phyloP scores from a whole-genome alignment of 2,888 invertebrate genomes.

The Eupithecia inturbata region DNA sequence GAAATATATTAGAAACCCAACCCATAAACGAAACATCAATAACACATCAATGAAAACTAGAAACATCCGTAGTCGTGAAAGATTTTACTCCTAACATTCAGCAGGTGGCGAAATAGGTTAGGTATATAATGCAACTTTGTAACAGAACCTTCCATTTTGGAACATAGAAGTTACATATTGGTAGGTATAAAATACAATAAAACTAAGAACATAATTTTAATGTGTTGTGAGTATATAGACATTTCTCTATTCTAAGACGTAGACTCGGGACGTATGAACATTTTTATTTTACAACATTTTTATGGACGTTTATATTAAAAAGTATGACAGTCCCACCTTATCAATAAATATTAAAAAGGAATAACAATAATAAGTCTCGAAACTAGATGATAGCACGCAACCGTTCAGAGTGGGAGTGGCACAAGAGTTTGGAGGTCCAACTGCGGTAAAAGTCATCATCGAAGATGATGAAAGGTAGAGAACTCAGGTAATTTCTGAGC shows the following conservation, averaged over 20 bases:
- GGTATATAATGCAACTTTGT: neutral
- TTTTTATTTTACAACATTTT: neutral
- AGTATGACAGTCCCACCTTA: too few species aligned
- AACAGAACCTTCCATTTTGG: neutral
- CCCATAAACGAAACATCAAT: constrained; percentile 16
- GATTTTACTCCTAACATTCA: neutral
- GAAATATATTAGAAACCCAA: constrained; percentile 34
- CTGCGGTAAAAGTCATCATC: neutral
- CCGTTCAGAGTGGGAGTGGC: neutral
- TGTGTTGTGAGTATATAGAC: neutral
- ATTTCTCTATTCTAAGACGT: neutral
- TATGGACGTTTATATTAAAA: neutral
- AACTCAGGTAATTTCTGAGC: neutral
- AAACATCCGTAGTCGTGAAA: constrained; percentile 13
- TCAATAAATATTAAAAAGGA: neutral
- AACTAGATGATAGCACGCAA: neutral
- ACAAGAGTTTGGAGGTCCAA: neutral
- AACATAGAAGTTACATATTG: neutral
- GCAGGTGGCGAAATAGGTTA: neutral
- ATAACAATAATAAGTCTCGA: neutral
- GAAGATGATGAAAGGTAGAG: neutral
- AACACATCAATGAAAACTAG: constrained; percentile 1
- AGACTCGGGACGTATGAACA: neutral
- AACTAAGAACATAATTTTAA: neutral
- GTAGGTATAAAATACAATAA: neutral